Conservation (phyloP, 2,797 vertebrate genomes). For the Pygocentrus nattereri region DNA sequence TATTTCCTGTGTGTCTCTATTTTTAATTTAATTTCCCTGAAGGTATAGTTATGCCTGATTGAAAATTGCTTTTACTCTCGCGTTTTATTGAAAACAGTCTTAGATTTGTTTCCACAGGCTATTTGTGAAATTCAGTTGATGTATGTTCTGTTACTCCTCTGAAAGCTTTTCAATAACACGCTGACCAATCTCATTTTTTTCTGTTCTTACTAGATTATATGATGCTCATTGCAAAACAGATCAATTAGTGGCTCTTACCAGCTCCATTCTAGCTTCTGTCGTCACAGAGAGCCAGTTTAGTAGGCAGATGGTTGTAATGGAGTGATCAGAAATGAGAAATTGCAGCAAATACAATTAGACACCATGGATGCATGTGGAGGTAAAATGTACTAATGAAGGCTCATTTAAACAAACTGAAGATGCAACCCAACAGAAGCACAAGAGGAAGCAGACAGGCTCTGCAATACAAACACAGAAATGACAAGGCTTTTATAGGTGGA, state of each 20-base stretch:
- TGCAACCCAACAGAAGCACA: not conserved
- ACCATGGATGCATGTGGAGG: not conserved
- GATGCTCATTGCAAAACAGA: conserved; percentile 30
- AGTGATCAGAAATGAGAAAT: conserved; percentile 44
- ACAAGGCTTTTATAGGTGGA: not conserved
- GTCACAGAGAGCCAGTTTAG: conserved; percentile 52
- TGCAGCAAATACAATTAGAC: too few species aligned
- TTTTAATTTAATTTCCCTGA: not conserved
- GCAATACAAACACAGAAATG: not conserved
- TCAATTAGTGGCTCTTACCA: conserved; percentile 38
- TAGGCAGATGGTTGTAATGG: conserved; percentile 43
- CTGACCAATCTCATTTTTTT: conserved; percentile 14
- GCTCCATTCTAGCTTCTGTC: conserved; percentile 49
- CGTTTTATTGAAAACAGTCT: conserved; percentile 9
- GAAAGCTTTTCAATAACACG: conserved; percentile 16
- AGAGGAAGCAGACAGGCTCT: not conserved
- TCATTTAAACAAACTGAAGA: not conserved
- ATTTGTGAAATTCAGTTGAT: conserved; percentile 24
- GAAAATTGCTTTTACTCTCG: not conserved
- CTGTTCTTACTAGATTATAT: conserved; percentile 7
- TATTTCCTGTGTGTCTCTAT: not conserved
- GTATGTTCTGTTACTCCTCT: not conserved
- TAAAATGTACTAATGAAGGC: not conserved
- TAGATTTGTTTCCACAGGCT: not conserved
- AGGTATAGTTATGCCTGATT: conserved; percentile 1